A percentile compares a stretch with the other conserved stretches of the same genome.
phyloP scores from a whole-genome alignment of 2,797 vertebrate genomes.

The Euphonia xanthogaster region DNA sequence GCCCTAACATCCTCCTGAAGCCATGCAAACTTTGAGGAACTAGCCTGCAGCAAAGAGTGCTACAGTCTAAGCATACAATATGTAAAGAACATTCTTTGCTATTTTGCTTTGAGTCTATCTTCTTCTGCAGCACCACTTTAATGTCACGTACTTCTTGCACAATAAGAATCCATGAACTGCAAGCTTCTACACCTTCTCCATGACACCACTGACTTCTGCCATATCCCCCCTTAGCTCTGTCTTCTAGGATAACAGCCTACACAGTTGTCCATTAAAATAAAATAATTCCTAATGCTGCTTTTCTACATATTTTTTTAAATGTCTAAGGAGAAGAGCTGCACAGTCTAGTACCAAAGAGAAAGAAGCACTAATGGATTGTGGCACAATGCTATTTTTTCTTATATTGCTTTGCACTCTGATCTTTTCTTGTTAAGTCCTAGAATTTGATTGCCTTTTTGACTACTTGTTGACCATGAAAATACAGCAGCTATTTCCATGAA shows the following conservation, averaged over 20 bases:
- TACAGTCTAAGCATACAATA: neutral
- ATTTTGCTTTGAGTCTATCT: neutral
- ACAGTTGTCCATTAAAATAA: neutral
- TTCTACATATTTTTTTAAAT: neutral
- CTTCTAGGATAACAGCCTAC: neutral
- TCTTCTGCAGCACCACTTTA: neutral
- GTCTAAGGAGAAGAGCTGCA: neutral
- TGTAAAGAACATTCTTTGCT: neutral
- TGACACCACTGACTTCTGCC: neutral
- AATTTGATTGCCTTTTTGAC: neutral
- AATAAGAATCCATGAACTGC: neutral
- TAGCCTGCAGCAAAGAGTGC: neutral
- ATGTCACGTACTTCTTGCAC: neutral
- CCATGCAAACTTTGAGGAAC: neutral
- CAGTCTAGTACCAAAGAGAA: neutral
- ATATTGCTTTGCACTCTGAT: neutral
- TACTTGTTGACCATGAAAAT: neutral
- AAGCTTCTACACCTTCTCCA: neutral
- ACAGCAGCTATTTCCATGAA: neutral
- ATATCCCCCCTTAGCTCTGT: neutral
- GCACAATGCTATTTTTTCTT: neutral
- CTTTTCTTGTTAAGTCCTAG: neutral
- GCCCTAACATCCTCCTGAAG: accelerated
- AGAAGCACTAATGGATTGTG: neutral
- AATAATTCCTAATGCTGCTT: neutral